A percentile compares a stretch with the other conserved stretches of the same genome.
These are phyloP conservation scores for Lobophora halterata DNA, from an alignment of 2,888 invertebrate species.

Conservation along the genomic window DNA sequence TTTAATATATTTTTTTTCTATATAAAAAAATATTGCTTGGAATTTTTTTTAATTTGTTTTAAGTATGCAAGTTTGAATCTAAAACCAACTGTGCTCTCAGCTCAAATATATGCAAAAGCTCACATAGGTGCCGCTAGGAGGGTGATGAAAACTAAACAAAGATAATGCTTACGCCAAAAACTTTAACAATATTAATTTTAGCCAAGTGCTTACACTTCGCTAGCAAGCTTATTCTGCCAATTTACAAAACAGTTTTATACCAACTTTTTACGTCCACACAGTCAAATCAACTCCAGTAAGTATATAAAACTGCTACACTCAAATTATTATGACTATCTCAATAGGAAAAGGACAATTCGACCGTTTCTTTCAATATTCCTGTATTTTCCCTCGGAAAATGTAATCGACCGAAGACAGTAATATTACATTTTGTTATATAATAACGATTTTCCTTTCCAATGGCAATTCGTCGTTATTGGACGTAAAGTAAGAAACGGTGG, in stretches of 20 bases:
- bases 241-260: constrained; percentile 16
- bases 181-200: constrained; percentile 23
- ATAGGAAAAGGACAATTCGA: constrained; percentile 57
- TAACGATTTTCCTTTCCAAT: constrained; percentile 65
- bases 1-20: too few relatives aligned
- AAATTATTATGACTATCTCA: constrained; percentile 53
- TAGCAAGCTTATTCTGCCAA: constrained; percentile 16
- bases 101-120: constrained; percentile 1
- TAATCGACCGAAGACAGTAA: constrained; percentile 59
- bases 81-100: constrained; percentile 11
- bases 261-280: constrained; percentile 37
- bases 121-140: constrained; percentile 23
- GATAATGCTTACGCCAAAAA: constrained; percentile 19
- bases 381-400: constrained; percentile 56
- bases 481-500: constrained; percentile 63
- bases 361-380: constrained; percentile 58
- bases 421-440: constrained; percentile 62
- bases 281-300: constrained; percentile 43
- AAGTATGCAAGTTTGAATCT: neutral
- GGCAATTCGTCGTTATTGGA: constrained; percentile 68
- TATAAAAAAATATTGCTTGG: too few relatives aligned
- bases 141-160: constrained; percentile 25
- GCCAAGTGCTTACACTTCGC: constrained; percentile 20
- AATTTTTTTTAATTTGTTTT: neutral
- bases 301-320: constrained; percentile 52